Percentiles rank a stretch among this genome's conserved stretches.
These are phyloP conservation scores for Rachycentron canadum DNA, from an alignment of 2,797 vertebrate genomes.

Conservation along the genomic window DNA sequence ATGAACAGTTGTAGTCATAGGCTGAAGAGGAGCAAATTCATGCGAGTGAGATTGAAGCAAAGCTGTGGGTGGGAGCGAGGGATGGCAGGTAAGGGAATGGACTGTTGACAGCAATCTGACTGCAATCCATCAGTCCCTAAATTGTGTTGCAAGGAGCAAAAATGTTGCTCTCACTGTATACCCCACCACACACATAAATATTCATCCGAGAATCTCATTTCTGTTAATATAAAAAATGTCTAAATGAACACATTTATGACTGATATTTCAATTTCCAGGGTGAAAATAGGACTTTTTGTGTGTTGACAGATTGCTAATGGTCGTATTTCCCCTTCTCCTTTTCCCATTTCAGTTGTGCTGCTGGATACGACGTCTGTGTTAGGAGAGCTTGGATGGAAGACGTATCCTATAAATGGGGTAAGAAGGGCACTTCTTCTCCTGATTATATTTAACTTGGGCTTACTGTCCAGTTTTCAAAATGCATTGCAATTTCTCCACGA, in stretches of 20 bases:
- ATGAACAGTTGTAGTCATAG: constrained; percentile 10
- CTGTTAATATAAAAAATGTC: constrained; percentile 60
- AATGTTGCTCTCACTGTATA: constrained; percentile 46
- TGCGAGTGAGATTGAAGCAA: constrained; percentile 41
- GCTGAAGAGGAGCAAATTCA: constrained; percentile 42
- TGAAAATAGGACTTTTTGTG: constrained; percentile 63
- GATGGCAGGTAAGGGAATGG: constrained; percentile 54
- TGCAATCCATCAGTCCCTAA: constrained; percentile 77
- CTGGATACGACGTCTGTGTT: constrained; percentile 94
- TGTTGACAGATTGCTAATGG: constrained; percentile 68
- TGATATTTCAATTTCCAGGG: constrained; percentile 69
- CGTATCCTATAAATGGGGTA: constrained; percentile 97
- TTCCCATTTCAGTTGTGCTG: constrained; percentile 90
- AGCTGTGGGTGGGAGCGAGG: constrained; percentile 34
- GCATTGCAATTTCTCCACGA: constrained; percentile 26
- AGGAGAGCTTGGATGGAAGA: constrained; percentile 96
- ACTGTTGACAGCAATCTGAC: constrained; percentile 80
- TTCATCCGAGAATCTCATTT: constrained; percentile 67
- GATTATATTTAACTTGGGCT: constrained; percentile 26
- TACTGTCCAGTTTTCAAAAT: constrained; percentile 36
- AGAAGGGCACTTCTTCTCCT: constrained; percentile 71
- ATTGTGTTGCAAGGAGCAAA: constrained; percentile 63
- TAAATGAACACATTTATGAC: constrained; percentile 69
- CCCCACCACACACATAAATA: constrained; percentile 61
- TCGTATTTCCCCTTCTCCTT: constrained; percentile 38